Evolutionary conservation across 2,797 vertebrate species (phyloP), one percentile per base, ranked within the genome.

Genomic region (Hydrophis major): DNA sequence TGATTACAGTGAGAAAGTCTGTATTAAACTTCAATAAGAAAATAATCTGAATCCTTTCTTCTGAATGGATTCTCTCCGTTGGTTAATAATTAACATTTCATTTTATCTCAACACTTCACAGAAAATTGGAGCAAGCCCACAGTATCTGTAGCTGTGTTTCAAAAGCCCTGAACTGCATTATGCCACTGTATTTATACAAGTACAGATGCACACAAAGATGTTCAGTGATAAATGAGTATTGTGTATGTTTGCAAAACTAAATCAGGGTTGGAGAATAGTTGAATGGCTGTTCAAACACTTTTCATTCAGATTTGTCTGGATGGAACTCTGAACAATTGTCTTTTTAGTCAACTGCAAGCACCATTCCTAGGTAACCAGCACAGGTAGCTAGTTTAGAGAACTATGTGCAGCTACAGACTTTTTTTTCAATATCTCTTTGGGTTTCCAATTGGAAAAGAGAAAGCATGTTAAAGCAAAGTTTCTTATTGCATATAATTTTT

Each of bases 61-160:
- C 42, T 37, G 32, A 55, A 5, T 89, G 66, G 57, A 87, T 37
- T 92, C 20, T 53, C 22, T 89, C 37, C 37, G 53, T 74, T 66
- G 91, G 59, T 92, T 86, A 92, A 92, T 92, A 92, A 92, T 92
- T 94, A 92, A 94, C 11, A 57, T 59, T 89, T 74, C 37, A 69
- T 88, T 92, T 91, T 86, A 92, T 89, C 89, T 94, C 20, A 18
- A 63, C 16, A 59, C 61, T 94, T 92, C 92, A 83, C 22, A 86
- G 59, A 91, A 37, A 86, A 56, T 63, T 89, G 47, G 59, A 37
- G 42, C 10, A 88, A 61, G 63, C 87, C 37, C 91, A 89, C 61
- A 89, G 50, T 27, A 83, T 66, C 59, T 28, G 86, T n/a, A 63
- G 32, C 16, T 42, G 53, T 42, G 50, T 86, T 90, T 92, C 57